Conservation (phyloP, 2,888 invertebrate genomes). For the Odontocerum albicorne region DNA sequence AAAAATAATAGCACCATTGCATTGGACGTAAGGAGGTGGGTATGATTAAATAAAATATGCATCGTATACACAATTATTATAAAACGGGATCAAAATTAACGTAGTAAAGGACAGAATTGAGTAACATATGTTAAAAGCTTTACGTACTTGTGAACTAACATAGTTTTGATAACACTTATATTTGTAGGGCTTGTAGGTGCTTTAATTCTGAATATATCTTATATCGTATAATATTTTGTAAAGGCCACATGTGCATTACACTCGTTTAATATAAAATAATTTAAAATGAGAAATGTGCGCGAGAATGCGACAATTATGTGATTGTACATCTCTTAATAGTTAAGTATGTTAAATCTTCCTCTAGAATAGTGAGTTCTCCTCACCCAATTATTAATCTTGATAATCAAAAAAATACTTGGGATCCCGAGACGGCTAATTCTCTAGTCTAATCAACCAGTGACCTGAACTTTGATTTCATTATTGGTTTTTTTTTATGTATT, state of each 20-base stretch:
- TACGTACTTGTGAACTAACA: slow-evolving; percentile 25
- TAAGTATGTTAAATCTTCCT: slow-evolving; percentile 10
- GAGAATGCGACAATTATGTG: neutral
- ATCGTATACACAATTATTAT: slow-evolving; percentile 28
- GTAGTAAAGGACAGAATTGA: slow-evolving; percentile 25
- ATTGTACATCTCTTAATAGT: slow-evolving; percentile 3
- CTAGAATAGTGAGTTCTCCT: neutral
- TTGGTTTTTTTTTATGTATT: no score
- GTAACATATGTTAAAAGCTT: slow-evolving; percentile 31
- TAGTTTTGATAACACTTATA: slow-evolving; percentile 35
- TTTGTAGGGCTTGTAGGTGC: slow-evolving; percentile 31
- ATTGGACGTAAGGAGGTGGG: neutral
- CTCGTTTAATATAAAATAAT: slow-evolving; percentile 16
- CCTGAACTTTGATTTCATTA: no score
- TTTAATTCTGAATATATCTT: slow-evolving; percentile 12
- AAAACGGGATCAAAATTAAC: slow-evolving; percentile 32
- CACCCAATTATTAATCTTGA: neutral
- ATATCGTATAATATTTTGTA: slow-evolving; percentile 21
- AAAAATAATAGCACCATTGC: neutral
- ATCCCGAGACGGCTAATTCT: no score
- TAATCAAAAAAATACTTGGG: no score
- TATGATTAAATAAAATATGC: no score
- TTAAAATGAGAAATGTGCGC: no score
- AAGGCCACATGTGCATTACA: slow-evolving; percentile 34
- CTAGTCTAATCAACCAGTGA: no score